Evolutionary conservation across 2,797 vertebrate genomes (phyloP), one percentile per base, ranked within the genome.

Genomic region (Phataginus tetradactyla): DNA sequence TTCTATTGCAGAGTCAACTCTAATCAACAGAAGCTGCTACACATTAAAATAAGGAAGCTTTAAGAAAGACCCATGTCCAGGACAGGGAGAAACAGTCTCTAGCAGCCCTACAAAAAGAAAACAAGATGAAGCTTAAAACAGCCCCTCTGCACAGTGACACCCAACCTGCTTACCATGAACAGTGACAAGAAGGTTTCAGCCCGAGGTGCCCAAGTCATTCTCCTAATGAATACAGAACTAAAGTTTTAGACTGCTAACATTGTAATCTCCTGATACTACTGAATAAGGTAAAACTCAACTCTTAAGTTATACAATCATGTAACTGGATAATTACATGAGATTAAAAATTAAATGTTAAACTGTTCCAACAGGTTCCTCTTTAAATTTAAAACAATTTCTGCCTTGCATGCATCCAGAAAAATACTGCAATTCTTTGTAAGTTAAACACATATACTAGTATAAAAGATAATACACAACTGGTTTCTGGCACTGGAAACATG

Each of bases 341-440:
- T 49, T 87, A 51, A 84, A 90, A 95, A 89, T 39, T n/a, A 42
- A n/a, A 59, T 42, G 11, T 55, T 66, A 89, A 94, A 87, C 49
- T 85, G 91, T 91, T 96, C 74, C 59, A 92, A 95, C 64, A 94
- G 87, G 78, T 77, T 20, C 68, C 12, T 53, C 57, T 90, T 95
- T 63, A 78, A 96, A 96, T 94, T 68, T 29, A 64, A 95, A 92
- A 90, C 15, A 53, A 49, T 23, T 45, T 53, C 72, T 80, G 79
- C 77, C 61, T 96, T 64, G 29, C 86, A 71, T 4, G 49, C 10
- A 32, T 20, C 42, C 81, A 79, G 79, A 91, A 95, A 95, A 95
- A 85, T 8, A 78, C 45, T 59, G 32, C 37, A 53, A 74, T 74
- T 86, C 89, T 91, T 80, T 71, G 9, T 59, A 91, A 92, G 53